Evolutionary conservation across 2,888 invertebrate species (phyloP).

Genomic region (Dynastes grantii): DNA sequence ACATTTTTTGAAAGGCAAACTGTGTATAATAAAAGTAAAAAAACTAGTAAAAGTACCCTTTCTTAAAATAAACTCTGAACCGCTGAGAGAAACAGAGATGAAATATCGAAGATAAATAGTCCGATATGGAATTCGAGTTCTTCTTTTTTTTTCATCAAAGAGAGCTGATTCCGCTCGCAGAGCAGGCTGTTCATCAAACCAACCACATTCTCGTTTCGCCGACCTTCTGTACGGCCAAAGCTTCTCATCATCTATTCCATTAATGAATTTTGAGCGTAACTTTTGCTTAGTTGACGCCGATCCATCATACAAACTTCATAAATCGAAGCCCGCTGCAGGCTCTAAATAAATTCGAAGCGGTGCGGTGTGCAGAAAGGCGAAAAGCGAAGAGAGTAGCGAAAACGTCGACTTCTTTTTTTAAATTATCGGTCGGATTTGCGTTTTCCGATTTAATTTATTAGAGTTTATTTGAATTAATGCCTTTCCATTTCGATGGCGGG

Average conservation of each 20-base stretch:
- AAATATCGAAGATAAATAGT: no score
- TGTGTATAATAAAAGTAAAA: no score
- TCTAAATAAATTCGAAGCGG: conserved; percentile 18
- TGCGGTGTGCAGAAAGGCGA: no score
- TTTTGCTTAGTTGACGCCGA: conserved; percentile 20
- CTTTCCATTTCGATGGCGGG: conserved; percentile 14
- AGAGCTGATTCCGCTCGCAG: neutral
- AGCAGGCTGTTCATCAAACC: neutral
- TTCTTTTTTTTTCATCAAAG: no score
- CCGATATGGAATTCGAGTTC: no score
- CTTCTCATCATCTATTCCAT: neutral
- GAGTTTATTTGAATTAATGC: conserved; percentile 41
- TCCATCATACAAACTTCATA: conserved; percentile 39
- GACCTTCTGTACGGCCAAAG: no score
- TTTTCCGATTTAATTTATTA: conserved; percentile 38
- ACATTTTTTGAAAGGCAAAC: no score
- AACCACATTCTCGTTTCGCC: no score
- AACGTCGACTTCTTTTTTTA: conserved; percentile 20
- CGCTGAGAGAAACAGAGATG: no score
- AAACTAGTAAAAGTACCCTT: no score
- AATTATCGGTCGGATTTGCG: conserved; percentile 36
- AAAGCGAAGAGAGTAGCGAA: conserved; percentile 8
- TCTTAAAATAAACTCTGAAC: no score
- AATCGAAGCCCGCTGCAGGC: conserved; percentile 15
- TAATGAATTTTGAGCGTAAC: conserved; percentile 28